Conservation (phyloP, 2,113 vertebrate species). For the Bombycilla garrulus region DNA sequence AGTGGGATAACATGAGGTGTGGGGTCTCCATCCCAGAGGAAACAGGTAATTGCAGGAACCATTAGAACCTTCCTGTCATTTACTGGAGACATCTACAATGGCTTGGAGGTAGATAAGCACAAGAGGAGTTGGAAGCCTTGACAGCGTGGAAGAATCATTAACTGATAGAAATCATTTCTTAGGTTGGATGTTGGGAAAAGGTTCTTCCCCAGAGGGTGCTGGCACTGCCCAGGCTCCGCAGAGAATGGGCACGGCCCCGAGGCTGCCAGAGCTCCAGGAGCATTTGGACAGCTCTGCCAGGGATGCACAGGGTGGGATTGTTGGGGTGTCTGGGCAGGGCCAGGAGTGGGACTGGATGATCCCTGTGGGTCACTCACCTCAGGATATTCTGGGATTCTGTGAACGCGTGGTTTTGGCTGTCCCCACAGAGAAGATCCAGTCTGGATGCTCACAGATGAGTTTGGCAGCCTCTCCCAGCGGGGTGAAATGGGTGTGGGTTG, state of each 20-base stretch:
- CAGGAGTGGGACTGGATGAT: accelerated
- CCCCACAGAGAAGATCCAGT: background rate
- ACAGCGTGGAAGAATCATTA: background rate
- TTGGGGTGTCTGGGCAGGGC: background rate
- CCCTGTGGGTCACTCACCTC: accelerated
- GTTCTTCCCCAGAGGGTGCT: background rate
- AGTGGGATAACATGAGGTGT: background rate
- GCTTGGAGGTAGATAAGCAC: background rate
- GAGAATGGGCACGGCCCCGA: background rate
- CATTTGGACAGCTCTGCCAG: accelerated
- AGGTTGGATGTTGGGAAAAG: background rate
- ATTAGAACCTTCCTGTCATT: background rate
- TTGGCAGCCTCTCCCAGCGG: accelerated
- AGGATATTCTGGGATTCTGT: background rate
- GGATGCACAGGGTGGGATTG: accelerated
- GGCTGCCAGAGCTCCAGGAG: background rate
- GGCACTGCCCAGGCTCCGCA: background rate
- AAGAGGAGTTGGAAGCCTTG: background rate
- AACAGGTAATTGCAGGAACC: background rate
- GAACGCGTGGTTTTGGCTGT: accelerated
- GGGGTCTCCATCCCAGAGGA: background rate
- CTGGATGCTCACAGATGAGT: background rate
- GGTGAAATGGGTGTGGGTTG: background rate
- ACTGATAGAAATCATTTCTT: background rate
- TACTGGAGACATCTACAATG: background rate